These are phyloP conservation scores for Palythoa grandis DNA, from an alignment of 92 coral and sea anemone genomes.

Conservation along the genomic window DNA sequence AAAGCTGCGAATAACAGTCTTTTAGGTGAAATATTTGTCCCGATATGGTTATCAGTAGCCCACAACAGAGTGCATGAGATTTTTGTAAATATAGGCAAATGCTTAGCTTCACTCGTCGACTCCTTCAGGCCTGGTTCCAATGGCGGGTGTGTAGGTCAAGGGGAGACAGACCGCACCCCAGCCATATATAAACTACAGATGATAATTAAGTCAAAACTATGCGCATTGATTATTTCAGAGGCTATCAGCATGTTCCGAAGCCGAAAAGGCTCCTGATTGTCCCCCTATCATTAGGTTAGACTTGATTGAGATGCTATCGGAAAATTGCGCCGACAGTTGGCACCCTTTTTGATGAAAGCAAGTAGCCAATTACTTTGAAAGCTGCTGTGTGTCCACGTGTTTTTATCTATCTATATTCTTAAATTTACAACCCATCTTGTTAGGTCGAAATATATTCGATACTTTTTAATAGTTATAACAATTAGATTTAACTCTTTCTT, in stretches of 20 bases:
- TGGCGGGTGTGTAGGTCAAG: slow-evolving; percentile 3
- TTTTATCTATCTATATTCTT: not conserved
- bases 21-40: not conserved
- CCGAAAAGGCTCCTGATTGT: slow-evolving; percentile 32
- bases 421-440: no score
- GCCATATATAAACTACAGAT: not conserved
- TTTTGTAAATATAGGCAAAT: not conserved
- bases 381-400: not conserved
- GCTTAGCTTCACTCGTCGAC: not conserved
- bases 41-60: slow-evolving; percentile 27
- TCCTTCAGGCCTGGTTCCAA: not conserved
- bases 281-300: slow-evolving; percentile 12
- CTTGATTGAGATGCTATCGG: slow-evolving; percentile 17
- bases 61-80: not conserved
- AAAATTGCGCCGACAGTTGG: not conserved
- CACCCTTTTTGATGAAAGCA: not conserved
- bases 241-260: slow-evolving; percentile 21
- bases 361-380: not conserved
- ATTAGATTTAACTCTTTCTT: no score
- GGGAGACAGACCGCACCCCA: not conserved
- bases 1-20: slow-evolving; percentile 4
- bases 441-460: no score
- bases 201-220: slow-evolving; percentile 10
- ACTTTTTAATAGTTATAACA: not conserved
- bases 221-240: slow-evolving; percentile 15